Percentiles rank a stretch among this genome's conserved stretches.
These are phyloP conservation scores for Hydractinia symbiolongicarpus DNA, from an alignment of 30 jellyfish, hydroid and myxozoan genomes.

Conservation along the genomic window DNA sequence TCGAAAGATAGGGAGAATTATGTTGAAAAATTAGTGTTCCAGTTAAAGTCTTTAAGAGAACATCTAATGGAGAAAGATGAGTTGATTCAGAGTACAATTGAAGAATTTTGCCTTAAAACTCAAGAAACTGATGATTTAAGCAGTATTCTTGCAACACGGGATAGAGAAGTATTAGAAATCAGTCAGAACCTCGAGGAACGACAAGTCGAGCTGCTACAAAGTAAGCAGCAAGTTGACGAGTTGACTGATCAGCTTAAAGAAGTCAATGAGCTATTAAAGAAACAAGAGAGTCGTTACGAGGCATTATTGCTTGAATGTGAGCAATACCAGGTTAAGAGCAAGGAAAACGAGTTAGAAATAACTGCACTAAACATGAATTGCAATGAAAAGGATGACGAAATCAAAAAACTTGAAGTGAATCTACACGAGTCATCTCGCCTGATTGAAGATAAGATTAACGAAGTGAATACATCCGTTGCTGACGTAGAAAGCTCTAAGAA, in stretches of 20 bases:
- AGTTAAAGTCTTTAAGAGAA: not conserved
- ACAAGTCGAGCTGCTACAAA: not conserved
- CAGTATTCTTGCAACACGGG: not conserved
- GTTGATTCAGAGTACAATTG: not conserved
- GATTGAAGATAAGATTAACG: conserved; percentile 2
- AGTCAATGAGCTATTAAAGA: not conserved
- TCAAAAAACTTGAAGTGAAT: not conserved
- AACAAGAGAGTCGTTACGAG: not conserved
- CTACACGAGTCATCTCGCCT: conserved; percentile 9
- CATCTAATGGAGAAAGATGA: not conserved
- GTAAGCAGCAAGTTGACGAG: not conserved
- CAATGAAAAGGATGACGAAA: not conserved
- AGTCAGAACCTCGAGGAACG: not conserved
- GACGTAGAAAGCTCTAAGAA: not conserved
- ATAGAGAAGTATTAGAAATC: too few species aligned
- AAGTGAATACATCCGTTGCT: not conserved
- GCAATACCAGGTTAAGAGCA: not conserved
- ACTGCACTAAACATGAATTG: not conserved
- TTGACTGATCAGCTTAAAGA: not conserved
- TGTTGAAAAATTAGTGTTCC: not conserved
- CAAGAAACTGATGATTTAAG: not conserved
- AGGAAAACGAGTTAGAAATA: not conserved
- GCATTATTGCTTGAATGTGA: too few species aligned
- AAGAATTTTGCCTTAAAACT: not conserved
- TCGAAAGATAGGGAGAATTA: conserved; percentile 8